Evolutionary conservation across 2,888 invertebrate species (phyloP), one percentile per base, ranked within the genome.

Genomic region (Heliconius sara): DNA sequence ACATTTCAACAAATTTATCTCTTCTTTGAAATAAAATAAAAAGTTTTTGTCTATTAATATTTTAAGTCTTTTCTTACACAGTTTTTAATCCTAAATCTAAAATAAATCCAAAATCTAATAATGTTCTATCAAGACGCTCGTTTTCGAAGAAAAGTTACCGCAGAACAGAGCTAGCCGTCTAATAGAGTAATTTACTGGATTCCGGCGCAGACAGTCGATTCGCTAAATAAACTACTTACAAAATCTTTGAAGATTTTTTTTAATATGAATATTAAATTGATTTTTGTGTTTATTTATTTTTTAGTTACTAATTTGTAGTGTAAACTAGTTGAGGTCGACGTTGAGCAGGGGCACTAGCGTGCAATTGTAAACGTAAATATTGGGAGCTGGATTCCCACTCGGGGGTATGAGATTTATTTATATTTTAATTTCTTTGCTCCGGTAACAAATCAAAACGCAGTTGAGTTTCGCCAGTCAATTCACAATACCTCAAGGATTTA

Each of bases 151-250:
- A 57, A 73, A 60, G 60, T 73, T 30, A 34, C 72, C n/a, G 6
- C 57, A 57, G 25, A 30, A 57, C n/a, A 57, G 72, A n/a, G 34
- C 72, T 68, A 7, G 22, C 39, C 68, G n/a, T 57, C 22, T 73
- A 57, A 73, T 73, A 60, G 72, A n/a, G 57, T 73, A 73, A 73
- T 73, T 73, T 73, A 73, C 72, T 73, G 30, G 72, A 73, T 73
- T 73, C 57, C 57, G 34, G 57, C 65, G 60, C 65, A 60, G 65
- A 19, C 39, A 65, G 60, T 43, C 60, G 19, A 75, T 63, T 43
- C 25, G n/a, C 19, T 75, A 75, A 65, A 75, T 75, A 75, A 43
- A 65, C 60, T 57, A 74, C 39, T 43, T 47, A 39, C 47, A 39
- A 43, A 70, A 43, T 16, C 43, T 43, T 70, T 25, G 9, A 25